These are phyloP conservation scores for Galerucella nymphaeae DNA, from an alignment of 2,888 invertebrate genomes.

Conservation along the genomic window DNA sequence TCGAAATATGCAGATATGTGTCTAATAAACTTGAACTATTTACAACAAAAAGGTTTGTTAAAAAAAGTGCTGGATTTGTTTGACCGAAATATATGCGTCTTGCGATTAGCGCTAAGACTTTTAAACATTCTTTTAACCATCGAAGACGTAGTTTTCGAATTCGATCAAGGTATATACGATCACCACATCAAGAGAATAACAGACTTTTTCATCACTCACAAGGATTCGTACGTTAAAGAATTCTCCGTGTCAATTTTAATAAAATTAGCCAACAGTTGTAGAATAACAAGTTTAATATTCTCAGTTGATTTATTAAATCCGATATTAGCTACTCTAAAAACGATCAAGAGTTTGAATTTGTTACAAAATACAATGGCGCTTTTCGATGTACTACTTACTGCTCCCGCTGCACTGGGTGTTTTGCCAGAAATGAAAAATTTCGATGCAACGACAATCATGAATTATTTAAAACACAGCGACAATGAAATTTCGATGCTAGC, in stretches of 20 bases:
- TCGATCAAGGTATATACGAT: constrained; percentile 55
- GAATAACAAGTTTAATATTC: constrained; percentile 51
- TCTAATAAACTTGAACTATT: constrained; percentile 50
- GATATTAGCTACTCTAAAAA: constrained; percentile 50
- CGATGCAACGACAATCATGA: constrained; percentile 46
- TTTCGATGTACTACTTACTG: constrained; percentile 50
- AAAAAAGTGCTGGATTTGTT: constrained; percentile 51
- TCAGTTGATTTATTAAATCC: constrained; percentile 51
- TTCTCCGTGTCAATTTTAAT: constrained; percentile 52
- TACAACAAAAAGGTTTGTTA: constrained; percentile 52
- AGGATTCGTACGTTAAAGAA: constrained; percentile 50
- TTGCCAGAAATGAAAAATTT: constrained; percentile 50
- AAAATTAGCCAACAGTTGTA: constrained; percentile 48
- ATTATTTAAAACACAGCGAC: constrained; percentile 45
- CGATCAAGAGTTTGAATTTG: constrained; percentile 45
- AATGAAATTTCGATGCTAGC: constrained; percentile 42
- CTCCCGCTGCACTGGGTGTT: constrained; percentile 48
- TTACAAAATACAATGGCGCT: constrained; percentile 49
- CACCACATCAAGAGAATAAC: constrained; percentile 51
- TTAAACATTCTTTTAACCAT: constrained; percentile 49
- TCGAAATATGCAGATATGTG: constrained; percentile 56
- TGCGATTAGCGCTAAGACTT: constrained; percentile 52
- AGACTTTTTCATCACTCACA: constrained; percentile 50
- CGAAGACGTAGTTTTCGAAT: constrained; percentile 50
- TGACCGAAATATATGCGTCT: constrained; percentile 54